Conservation (phyloP, 2,113 vertebrate genomes). For the Recurvirostra avosetta region DNA sequence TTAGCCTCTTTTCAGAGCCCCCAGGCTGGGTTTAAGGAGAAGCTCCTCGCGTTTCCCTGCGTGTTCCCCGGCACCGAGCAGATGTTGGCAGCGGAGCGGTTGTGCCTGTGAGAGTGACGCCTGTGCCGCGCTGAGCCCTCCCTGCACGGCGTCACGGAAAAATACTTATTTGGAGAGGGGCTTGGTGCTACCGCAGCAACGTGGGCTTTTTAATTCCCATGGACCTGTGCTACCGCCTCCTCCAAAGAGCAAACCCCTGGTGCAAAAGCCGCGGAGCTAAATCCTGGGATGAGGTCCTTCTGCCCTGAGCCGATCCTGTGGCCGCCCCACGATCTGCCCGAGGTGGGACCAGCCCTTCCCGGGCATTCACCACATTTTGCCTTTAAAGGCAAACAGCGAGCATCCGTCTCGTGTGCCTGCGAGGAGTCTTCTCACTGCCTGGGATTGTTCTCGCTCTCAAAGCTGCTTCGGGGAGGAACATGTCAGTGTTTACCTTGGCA, state of each 20-base stretch:
- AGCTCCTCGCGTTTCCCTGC: fast-evolving
- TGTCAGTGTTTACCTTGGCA: conserved; percentile 2
- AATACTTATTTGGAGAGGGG: not conserved
- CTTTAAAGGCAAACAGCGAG: conserved; percentile 39
- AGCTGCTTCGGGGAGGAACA: not conserved
- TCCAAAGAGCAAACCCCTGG: not conserved
- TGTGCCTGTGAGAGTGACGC: fast-evolving
- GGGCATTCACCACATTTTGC: not conserved
- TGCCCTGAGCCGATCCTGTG: not conserved
- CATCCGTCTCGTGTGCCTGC: not conserved
- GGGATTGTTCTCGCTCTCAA: not conserved
- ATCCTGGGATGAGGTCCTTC: not conserved
- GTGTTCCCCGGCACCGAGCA: not conserved
- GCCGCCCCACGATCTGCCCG: not conserved
- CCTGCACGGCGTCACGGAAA: fast-evolving
- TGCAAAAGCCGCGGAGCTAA: not conserved
- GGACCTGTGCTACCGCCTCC: not conserved
- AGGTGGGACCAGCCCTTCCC: not conserved
- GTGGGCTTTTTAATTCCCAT: not conserved
- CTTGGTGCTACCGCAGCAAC: fast-evolving
- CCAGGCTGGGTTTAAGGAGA: not conserved
- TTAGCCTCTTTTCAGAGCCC: not conserved
- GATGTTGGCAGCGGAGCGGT: too few relatives aligned
- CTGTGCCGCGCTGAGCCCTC: not conserved
- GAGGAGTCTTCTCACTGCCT: not conserved